Evolutionary conservation across 1,140 invertebrate species (phyloP), one percentile per base, ranked within the genome.

Genomic region (Tetramorium parvispinum): DNA sequence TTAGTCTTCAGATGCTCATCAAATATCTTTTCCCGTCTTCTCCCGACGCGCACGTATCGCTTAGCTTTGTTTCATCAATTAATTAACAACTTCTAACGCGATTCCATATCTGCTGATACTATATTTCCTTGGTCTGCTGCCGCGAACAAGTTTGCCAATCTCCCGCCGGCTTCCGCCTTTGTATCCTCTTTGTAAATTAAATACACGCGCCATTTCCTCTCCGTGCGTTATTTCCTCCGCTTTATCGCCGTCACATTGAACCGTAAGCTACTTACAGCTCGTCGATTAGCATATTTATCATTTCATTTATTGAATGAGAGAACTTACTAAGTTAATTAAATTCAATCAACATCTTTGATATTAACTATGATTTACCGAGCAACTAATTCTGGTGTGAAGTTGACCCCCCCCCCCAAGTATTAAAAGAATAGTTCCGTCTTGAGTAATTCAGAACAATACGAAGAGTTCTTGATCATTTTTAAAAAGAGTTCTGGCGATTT

Each of bases 71-170:
- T 32, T 24, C 10, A 11, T 32, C 68, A 75, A 73, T 75, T 83
- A 83, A 83, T 83, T 83, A 83, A 73, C 53, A 32, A 40, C 18
- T 18, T 71, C 21, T 13, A 37, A 65, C n/a, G 77, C 49, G 24
- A 59, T 11, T 49, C n/a, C 24, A n/a, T 83, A 83, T 83, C 79
- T 73, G 40, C 24, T 75, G 79, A 83, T 83, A 73, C 24, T 49
- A 46, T 13, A 61, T 55, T 83, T 83, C 79, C 68, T 83, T 55
- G 40, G 68, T 75, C 53, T 59, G 73, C 24, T n/a, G 68, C 27
- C 40, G 27, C 37, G 37, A 46, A 59, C 43, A 37, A 73, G 68
- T 83, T 82, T 46, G 55, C 79, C 68, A 83, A 83, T 83, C 79
- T 83, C n/a, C n/a, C 63, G 8, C 49, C n/a, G n/a, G 6, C 53